A percentile compares a stretch with the other conserved stretches of the same genome.
These are phyloP conservation scores for Plebejus argus DNA, from an alignment of 2,888 invertebrate species.

Conservation along the genomic window DNA sequence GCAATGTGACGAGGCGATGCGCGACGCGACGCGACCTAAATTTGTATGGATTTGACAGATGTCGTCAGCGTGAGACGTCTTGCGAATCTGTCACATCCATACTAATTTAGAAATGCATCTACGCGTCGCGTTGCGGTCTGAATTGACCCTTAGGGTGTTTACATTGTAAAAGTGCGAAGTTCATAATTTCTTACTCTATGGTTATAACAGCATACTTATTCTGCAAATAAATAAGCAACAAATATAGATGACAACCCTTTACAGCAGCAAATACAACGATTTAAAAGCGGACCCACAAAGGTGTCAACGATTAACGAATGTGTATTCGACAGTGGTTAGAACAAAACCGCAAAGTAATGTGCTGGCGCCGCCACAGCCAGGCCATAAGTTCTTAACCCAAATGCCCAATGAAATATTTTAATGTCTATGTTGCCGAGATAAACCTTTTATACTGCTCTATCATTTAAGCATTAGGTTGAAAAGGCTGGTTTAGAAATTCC, in stretches of 20 bases:
- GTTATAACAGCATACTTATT: no score
- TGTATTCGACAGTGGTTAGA: conserved; percentile 1
- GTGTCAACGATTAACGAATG: conserved; percentile 13
- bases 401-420: not conserved
- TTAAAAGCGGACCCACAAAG: not conserved
- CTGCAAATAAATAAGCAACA: no score
- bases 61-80: no score
- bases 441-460: not conserved
- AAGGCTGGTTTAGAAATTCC: not conserved
- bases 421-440: not conserved
- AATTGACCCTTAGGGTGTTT: no score
- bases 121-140: no score
- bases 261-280: not conserved
- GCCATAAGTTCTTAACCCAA: not conserved
- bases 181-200: not conserved
- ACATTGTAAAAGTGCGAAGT: no score
- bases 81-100: no score
- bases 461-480: not conserved
- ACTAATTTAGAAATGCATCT: no score
- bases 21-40: no score
- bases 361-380: not conserved
- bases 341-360: conserved; percentile 9
- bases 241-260: not conserved
- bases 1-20: no score
- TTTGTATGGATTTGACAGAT: no score